Percentiles rank a stretch among this genome's conserved stretches.
Conservation (phyloP, 1,140 invertebrate species). For the Heterodera carotae region DNA sequence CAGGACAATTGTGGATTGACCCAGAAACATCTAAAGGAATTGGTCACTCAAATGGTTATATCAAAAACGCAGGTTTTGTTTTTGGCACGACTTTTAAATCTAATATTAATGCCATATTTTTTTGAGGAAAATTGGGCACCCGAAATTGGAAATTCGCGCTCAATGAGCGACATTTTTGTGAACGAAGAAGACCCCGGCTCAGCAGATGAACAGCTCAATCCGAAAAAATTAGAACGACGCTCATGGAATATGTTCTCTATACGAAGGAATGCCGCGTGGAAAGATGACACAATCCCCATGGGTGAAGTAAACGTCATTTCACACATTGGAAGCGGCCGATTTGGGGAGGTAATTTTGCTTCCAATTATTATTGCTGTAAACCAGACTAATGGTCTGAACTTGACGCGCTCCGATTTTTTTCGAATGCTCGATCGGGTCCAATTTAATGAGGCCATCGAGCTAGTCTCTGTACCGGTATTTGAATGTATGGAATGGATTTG, state of each 20-base stretch:
- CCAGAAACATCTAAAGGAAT: constrained; percentile 53
- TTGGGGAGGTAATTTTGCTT: constrained; percentile 57
- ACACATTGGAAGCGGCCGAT: constrained; percentile 59
- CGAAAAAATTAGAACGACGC: constrained; percentile 53
- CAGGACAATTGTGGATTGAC: constrained; percentile 54
- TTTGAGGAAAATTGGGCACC: constrained; percentile 56
- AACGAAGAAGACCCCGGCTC: constrained; percentile 32
- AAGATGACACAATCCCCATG: constrained; percentile 55
- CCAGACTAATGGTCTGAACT: constrained; percentile 22
- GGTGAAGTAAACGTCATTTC: constrained; percentile 50
- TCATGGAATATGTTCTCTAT: constrained; percentile 62
- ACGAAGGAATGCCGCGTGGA: constrained; percentile 57
- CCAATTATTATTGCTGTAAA: too few relatives aligned
- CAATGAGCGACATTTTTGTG: constrained; percentile 49
- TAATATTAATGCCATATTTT: neutral
- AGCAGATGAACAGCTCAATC: constrained; percentile 35
- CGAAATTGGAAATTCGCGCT: constrained; percentile 49
- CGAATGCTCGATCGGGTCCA: too few relatives aligned
- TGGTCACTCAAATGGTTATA: constrained; percentile 54
- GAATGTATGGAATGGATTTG: too few relatives aligned
- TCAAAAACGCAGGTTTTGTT: constrained; percentile 43
- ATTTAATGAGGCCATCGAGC: too few relatives aligned
- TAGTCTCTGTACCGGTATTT: too few relatives aligned
- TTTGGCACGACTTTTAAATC: neutral
- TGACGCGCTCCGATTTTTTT: too few relatives aligned